Base-by-base conservation (phyloP, 1,140 invertebrate species). In the Leptinotarsa lineolata region DNA sequence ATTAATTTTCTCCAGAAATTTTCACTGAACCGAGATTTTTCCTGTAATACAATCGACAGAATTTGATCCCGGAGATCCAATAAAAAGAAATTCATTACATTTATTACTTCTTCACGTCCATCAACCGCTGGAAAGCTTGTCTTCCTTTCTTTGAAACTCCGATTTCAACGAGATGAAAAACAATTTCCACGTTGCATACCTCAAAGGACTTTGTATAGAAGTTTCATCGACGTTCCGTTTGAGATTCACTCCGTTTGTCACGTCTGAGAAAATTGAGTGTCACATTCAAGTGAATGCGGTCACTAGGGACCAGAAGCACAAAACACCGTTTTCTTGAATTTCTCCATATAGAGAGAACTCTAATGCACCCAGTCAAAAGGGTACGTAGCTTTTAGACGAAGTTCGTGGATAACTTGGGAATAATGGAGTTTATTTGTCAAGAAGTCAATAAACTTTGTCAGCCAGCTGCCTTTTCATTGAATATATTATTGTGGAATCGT, bases 141-240 rank as follows among this genome's bases (percentile, higher is more conserved):
- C 48, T 54, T 54, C 5, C n/a, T 13, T 54, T 18, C 48, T 54
- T 54, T 54, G 48, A 54, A 3, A 54, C 16, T 15, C 16, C 48
- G 4, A 54, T 54, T 54, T 18, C 48, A 54, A 54, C 16, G 48
- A n/a, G n/a, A 54, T 54, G 48, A 18, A 18, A 18, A 54, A 54
- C 48, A 54, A 54, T 54, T 16, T n/a, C 15, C 48, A 54, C 48
- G 48, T 54, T 54, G 48, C n/a, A 16, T 54, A 54, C 48, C 48
- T 54, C 48, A 15, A 54, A 54, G 48, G 48, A 54, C 4, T 54
- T 54, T 54, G 4, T n/a, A 54, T 54, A 54, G 48, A 39, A 39
- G 48, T 54, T 15, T 16, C 48, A 18, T 15, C n/a, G 48, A 54
- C 48, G 48, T 68, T 76, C n/a, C 48, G 48, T 59, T 73, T 69